Conservation (phyloP, 1,140 invertebrate species). For the Lanistes nyassanus region DNA sequence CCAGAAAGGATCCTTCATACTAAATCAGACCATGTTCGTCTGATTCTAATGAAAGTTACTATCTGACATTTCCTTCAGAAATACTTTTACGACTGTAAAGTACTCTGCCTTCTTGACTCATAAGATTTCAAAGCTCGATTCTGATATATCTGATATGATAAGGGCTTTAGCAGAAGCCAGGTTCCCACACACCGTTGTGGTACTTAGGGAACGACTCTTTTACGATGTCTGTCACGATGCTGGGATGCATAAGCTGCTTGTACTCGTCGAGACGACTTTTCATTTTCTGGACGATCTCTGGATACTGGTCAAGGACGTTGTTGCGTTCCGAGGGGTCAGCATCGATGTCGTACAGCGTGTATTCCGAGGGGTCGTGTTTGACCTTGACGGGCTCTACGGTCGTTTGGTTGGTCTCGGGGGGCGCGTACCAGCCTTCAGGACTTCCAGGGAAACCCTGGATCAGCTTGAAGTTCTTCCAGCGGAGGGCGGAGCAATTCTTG, state of each 20-base stretch:
- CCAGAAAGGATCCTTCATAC: too few species aligned
- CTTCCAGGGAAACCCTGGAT: conserved; percentile 34
- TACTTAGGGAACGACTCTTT: conserved; percentile 11
- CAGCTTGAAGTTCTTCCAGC: conserved; percentile 37
- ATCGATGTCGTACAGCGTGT: conserved; percentile 16
- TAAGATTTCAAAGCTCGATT: too few species aligned
- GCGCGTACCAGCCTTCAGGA: conserved; percentile 35
- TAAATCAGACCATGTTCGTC: too few species aligned
- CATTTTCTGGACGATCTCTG: conserved; percentile 29
- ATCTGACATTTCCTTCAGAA: too few species aligned
- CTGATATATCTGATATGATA: not conserved
- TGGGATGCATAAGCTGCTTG: conserved; percentile 1
- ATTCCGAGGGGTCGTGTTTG: not conserved
- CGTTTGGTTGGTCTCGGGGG: conserved; percentile 22
- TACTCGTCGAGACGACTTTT: conserved; percentile 25
- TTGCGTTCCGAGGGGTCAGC: conserved; percentile 40
- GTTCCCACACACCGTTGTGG: conserved; percentile 26
- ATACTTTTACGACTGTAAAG: too few species aligned
- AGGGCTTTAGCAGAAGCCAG: conserved; percentile 30
- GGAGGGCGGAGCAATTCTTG: conserved; percentile 39
- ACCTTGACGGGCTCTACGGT: not conserved
- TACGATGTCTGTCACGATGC: not conserved
- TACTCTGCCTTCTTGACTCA: too few species aligned
- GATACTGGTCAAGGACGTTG: conserved; percentile 34
- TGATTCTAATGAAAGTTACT: too few species aligned